Evolutionary conservation across 2,113 vertebrate genomes (phyloP).

Genomic region (Natator depressus): DNA sequence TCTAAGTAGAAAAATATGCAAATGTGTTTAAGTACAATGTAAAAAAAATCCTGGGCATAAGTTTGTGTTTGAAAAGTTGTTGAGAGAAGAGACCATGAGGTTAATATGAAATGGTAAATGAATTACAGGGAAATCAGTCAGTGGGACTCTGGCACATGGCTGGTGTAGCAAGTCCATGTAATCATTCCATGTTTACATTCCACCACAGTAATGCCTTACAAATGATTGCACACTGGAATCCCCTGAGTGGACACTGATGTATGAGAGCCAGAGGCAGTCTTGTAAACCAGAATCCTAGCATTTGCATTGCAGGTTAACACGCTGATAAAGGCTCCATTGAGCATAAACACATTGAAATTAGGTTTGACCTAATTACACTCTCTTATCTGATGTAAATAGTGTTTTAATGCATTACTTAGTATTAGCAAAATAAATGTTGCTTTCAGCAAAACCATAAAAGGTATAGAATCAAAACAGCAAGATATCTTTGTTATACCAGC

Average conservation of each 20-base stretch:
- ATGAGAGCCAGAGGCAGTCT: neutral
- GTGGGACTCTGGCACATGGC: neutral
- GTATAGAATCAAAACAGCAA: neutral
- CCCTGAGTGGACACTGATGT: neutral
- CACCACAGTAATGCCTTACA: neutral
- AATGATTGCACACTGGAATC: neutral
- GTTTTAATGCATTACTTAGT: neutral
- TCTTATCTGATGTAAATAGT: conserved; percentile 15
- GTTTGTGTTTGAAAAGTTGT: neutral
- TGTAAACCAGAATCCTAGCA: neutral
- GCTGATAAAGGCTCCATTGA: neutral
- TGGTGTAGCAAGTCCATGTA: neutral
- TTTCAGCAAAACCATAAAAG: neutral
- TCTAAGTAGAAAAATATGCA: conserved; percentile 42
- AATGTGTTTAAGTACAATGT: conserved; percentile 1
- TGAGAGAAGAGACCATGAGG: neutral
- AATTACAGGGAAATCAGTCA: neutral
- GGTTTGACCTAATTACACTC: neutral
- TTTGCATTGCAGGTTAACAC: neutral
- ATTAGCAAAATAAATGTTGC: neutral
- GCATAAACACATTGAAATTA: neutral
- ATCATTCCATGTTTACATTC: neutral
- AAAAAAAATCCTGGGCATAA: neutral
- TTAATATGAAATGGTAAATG: neutral
- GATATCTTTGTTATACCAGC: neutral